Percentiles rank a stretch among this genome's conserved stretches.
Evolutionary conservation across 2,888 invertebrate genomes (phyloP).

Genomic region (Meiosimyza decipiens): DNA sequence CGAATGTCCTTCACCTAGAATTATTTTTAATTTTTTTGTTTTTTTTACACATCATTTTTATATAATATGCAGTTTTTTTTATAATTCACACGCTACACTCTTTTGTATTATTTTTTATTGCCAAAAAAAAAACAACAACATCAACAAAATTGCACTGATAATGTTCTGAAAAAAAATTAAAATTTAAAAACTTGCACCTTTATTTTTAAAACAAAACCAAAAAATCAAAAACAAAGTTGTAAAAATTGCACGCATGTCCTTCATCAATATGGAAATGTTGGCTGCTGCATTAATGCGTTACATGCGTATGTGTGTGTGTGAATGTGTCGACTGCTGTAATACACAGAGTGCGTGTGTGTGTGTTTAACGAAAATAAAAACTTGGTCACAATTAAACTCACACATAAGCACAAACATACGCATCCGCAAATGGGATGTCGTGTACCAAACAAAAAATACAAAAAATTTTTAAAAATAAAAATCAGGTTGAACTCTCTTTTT

Average conservation of each 20-base stretch:
- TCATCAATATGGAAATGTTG: conserved; percentile 52
- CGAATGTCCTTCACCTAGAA: conserved; percentile 64
- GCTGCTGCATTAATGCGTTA: conserved; percentile 56
- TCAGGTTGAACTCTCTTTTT: too few relatives aligned
- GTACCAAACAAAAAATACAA: background rate
- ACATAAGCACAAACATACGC: conserved; percentile 23
- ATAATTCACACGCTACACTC: background rate
- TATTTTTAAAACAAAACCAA: conserved; percentile 28
- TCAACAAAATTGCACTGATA: conserved; percentile 28
- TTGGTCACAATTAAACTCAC: conserved; percentile 16
- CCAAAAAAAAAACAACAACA: conserved; percentile 39
- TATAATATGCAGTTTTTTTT: conserved; percentile 25
- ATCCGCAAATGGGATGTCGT: conserved; percentile 41
- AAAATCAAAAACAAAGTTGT: conserved; percentile 38
- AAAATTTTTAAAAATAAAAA: conserved; percentile 17
- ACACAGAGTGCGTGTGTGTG: conserved; percentile 14
- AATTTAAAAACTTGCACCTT: conserved; percentile 29
- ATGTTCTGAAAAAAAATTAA: conserved; percentile 42
- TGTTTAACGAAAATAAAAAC: conserved; percentile 31
- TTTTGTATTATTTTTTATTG: conserved; percentile 25
- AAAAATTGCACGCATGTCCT: conserved; percentile 49
- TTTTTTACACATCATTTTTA: conserved; percentile 35
- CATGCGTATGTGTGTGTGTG: conserved; percentile 28
- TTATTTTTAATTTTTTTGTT: conserved; percentile 54
- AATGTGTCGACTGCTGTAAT: conserved; percentile 6